Evolutionary conservation across 1,140 invertebrate species (phyloP).

Genomic region (Brachionus manjavacas): DNA sequence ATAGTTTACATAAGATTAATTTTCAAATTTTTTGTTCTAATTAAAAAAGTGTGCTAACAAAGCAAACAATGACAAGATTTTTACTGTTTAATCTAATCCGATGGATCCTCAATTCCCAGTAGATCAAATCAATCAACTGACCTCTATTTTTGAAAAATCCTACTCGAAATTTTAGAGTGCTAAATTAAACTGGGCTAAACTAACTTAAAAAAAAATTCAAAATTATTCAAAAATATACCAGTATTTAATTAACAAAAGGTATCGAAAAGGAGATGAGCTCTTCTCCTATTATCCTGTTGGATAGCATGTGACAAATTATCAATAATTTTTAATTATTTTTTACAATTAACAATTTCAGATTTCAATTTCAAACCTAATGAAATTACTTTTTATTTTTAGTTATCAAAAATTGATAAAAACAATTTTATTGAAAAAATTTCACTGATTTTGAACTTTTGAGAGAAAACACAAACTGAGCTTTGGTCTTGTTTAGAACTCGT

Average conservation of each 20-base stretch:
- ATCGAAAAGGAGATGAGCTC: too few species aligned
- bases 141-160: neutral
- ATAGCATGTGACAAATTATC: too few species aligned
- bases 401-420: neutral
- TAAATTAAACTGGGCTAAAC: neutral
- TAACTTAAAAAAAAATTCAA: neutral
- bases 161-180: neutral
- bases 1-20: neutral
- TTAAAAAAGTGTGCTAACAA: neutral
- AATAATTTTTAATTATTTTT: too few species aligned
- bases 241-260: neutral
- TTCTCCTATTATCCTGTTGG: too few species aligned
- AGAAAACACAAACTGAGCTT: neutral
- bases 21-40: neutral
- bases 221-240: neutral
- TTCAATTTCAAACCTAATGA: neutral
- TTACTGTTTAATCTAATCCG: neutral
- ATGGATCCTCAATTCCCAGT: neutral
- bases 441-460: neutral
- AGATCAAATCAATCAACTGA: neutral
- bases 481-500: neutral
- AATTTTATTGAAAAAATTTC: neutral
- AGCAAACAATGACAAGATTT: neutral
- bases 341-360: neutral
- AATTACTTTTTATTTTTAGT: neutral